Percentiles rank a stretch among this genome's conserved stretches.
Evolutionary conservation across 2,113 vertebrate species (phyloP).

Genomic region (Amphilophus citrinellus): DNA sequence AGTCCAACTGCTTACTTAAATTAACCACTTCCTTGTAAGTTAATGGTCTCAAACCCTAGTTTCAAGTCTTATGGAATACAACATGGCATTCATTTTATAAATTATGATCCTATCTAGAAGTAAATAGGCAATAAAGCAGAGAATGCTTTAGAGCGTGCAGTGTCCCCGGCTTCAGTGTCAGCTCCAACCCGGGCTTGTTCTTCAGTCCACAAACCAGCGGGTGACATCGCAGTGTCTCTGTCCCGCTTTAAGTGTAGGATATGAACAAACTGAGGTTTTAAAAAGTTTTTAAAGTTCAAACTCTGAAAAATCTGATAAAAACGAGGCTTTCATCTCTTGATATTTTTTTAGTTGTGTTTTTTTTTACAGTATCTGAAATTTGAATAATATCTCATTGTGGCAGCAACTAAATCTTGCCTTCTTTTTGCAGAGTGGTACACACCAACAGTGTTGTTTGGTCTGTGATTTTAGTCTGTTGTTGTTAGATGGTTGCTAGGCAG

Average conservation of each 20-base stretch:
- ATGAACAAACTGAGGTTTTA: no score
- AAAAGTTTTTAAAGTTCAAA: neutral
- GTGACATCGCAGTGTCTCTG: no score
- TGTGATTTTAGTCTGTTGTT: neutral
- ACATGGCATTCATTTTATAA: neutral
- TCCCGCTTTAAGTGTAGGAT: no score
- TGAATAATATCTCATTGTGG: neutral
- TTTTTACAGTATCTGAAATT: no score
- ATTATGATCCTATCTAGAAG: neutral
- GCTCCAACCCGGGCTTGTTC: neutral
- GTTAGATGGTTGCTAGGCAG: neutral
- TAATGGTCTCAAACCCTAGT: neutral
- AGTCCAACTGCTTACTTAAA: neutral
- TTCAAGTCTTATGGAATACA: neutral
- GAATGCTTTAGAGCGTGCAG: neutral
- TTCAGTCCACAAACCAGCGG: no score
- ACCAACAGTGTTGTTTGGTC: neutral
- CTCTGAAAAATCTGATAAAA: neutral
- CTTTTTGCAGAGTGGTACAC: neutral
- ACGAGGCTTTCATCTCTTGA: neutral
- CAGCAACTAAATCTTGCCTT: neutral
- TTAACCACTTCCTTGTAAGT: neutral
- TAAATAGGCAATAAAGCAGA: neutral
- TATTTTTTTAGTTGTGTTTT: neutral
- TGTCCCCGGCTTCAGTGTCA: neutral